phyloP scores from a whole-genome alignment of 1,140 invertebrate species.

The Sycophaga agraensis region DNA sequence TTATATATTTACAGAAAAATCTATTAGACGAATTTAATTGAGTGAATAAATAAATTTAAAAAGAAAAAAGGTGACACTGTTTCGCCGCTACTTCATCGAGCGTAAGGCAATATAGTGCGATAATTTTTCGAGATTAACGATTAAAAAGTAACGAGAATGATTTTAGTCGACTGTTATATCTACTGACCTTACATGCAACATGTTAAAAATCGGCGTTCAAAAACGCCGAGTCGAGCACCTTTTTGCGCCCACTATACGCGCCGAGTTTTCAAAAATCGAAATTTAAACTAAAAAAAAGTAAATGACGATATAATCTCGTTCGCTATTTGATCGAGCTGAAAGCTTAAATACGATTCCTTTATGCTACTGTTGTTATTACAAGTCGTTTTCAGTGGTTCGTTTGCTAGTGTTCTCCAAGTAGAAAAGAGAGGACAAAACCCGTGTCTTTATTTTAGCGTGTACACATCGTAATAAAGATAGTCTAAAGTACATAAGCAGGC shows the following conservation, averaged over 20 bases:
- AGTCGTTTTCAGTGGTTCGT: conserved; percentile 1
- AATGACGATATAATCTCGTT: neutral
- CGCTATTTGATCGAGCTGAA: conserved; percentile 15
- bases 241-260: conserved; percentile 1
- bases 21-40: conserved; percentile 27
- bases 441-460: neutral
- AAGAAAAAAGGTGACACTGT: neutral
- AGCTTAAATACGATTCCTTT: conserved; percentile 3
- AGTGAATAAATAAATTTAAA: neutral
- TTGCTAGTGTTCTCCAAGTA: neutral
- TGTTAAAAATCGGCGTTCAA: conserved; percentile 29
- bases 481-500: neutral
- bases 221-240: conserved; percentile 23
- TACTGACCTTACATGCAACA: conserved; percentile 16
- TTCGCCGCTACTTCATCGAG: neutral
- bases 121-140: conserved; percentile 11
- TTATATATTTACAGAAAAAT: conserved; percentile 30
- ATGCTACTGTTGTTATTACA: conserved; percentile 9
- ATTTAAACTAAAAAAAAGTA: neutral
- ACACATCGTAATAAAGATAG: neutral
- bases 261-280: neutral
- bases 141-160: neutral
- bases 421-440: neutral
- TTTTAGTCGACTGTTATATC: conserved; percentile 23
- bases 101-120: neutral